A percentile compares a stretch with the other conserved stretches of the same genome.
These are phyloP conservation scores for Nebria brevicollis DNA, from an alignment of 2,888 invertebrate genomes.

Conservation along the genomic window DNA sequence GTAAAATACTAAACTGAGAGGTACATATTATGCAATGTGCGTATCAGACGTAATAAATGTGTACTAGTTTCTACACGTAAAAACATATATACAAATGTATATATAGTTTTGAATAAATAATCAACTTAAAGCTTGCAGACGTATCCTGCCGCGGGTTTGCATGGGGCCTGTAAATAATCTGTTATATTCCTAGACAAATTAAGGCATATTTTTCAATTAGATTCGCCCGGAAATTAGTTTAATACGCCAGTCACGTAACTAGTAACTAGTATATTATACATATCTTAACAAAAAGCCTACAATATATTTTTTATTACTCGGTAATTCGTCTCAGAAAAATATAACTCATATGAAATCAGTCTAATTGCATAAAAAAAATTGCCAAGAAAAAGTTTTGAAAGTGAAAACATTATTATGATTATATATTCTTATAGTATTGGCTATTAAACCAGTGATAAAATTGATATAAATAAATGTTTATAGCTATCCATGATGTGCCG, in stretches of 20 bases:
- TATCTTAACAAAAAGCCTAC: not conserved
- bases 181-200: not conserved
- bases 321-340: not conserved
- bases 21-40: too few species aligned
- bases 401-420: conserved; percentile 1
- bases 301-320: too few species aligned
- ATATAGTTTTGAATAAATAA: not conserved
- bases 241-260: not conserved
- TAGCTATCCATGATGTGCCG: not conserved
- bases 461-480: not conserved
- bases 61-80: too few species aligned
- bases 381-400: not conserved
- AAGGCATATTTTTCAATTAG: not conserved
- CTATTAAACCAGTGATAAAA: not conserved
- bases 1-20: too few species aligned
- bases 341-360: not conserved
- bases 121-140: not conserved
- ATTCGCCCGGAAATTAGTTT: not conserved
- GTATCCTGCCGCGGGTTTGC: not conserved
- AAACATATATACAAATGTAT: too few species aligned
- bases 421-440: not conserved
- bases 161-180: not conserved
- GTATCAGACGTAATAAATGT: too few species aligned
- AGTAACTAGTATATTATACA: not conserved
- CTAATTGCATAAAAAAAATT: not conserved